Evolutionary conservation across 2,888 invertebrate species (phyloP).

Genomic region (Watsonalla binaria): DNA sequence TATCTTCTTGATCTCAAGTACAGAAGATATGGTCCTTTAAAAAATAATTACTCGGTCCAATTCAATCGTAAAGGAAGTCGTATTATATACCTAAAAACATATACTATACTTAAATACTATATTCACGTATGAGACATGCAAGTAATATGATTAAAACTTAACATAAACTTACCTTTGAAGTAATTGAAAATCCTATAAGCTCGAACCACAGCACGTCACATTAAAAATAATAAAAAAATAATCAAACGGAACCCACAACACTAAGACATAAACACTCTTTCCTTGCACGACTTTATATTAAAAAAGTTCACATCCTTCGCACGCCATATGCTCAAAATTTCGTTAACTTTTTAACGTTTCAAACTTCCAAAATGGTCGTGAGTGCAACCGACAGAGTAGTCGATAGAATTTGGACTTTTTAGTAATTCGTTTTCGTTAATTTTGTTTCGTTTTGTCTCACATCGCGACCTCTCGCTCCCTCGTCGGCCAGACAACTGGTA

Average conservation of each 20-base stretch:
- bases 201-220: slow-evolving; percentile 27
- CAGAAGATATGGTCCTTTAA: too few relatives aligned
- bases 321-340: slow-evolving; percentile 36
- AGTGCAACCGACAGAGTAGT: slow-evolving; percentile 31
- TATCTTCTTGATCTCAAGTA: too few relatives aligned
- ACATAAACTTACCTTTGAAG: not conserved
- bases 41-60: too few relatives aligned
- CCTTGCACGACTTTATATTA: slow-evolving; percentile 37
- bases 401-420: slow-evolving; percentile 25
- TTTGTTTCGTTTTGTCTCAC: slow-evolving; percentile 58
- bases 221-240: slow-evolving; percentile 48
- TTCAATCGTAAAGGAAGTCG: too few relatives aligned
- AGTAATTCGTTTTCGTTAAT: slow-evolving; percentile 56
- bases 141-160: too few relatives aligned
- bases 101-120: too few relatives aligned
- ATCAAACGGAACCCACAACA: slow-evolving; percentile 50
- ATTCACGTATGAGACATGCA: too few relatives aligned
- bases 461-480: slow-evolving; percentile 69
- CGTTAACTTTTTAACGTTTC: slow-evolving; percentile 20
- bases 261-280: slow-evolving; percentile 61
- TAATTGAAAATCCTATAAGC: not conserved
- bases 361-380: slow-evolving; percentile 6
- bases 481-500: slow-evolving; percentile 46
- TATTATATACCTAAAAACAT: too few relatives aligned
- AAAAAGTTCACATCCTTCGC: slow-evolving; percentile 62